These are phyloP conservation scores for Cynoglossus semilaevis DNA, from an alignment of 2,113 vertebrate genomes.

Conservation along the genomic window DNA sequence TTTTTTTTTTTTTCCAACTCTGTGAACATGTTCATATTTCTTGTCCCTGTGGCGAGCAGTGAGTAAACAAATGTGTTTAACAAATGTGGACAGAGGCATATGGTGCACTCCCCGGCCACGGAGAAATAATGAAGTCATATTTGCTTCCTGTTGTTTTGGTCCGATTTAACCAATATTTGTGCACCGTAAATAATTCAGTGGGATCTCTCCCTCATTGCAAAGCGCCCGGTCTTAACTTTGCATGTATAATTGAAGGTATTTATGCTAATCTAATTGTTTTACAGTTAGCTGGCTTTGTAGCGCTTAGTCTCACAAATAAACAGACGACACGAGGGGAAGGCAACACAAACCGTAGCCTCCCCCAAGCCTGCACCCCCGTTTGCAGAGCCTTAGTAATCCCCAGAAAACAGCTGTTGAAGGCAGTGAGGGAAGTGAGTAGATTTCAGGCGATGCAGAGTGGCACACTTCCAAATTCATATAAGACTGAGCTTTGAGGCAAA, in stretches of 20 bases:
- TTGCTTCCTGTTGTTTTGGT: conserved; percentile 46
- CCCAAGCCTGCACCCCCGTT: conserved; percentile 1
- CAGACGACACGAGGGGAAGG: conserved; percentile 35
- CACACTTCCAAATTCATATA: conserved; percentile 51
- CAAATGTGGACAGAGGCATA: conserved; percentile 43
- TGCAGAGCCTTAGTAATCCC: conserved; percentile 37
- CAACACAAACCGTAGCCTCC: conserved; percentile 21
- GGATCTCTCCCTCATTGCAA: conserved; percentile 34
- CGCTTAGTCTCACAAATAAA: conserved; percentile 56
- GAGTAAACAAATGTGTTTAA: conserved; percentile 31
- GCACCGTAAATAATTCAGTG: conserved; percentile 51
- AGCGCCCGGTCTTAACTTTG: conserved; percentile 47
- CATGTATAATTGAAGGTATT: conserved; percentile 65
- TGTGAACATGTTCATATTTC: background rate
- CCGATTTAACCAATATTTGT: conserved; percentile 58
- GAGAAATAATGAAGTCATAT: conserved; percentile 48
- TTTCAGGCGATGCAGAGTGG: conserved; percentile 28
- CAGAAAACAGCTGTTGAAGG: conserved; percentile 54
- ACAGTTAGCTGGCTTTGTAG: conserved; percentile 63
- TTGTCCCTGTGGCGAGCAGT: background rate
- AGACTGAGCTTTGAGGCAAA: conserved; percentile 40
- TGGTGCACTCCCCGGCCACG: conserved; percentile 32
- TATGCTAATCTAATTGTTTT: conserved; percentile 67
- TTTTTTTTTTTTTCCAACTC: background rate
- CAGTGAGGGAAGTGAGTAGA: conserved; percentile 30